phyloP scores from a whole-genome alignment of 1,140 invertebrate genomes.

The Aphis craccivora region DNA sequence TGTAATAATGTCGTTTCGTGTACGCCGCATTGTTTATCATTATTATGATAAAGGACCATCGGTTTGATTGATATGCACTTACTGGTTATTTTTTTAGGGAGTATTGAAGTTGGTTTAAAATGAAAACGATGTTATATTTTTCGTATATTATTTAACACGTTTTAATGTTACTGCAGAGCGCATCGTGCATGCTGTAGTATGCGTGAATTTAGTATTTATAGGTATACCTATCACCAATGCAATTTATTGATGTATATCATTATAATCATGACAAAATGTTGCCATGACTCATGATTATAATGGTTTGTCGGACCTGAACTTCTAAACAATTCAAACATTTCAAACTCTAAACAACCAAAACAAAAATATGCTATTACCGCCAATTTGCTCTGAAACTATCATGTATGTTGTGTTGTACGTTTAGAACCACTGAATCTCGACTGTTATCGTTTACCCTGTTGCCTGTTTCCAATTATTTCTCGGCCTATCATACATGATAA shows the following conservation, averaged over 20 bases:
- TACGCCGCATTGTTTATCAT: no score
- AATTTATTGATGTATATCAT: neutral
- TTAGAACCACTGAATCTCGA: neutral
- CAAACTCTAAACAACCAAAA: neutral
- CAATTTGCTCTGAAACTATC: neutral
- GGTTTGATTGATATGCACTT: no score
- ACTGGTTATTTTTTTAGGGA: no score
- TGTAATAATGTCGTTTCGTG: no score
- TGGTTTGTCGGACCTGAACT: no score
- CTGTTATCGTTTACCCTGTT: neutral
- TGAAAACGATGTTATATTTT: neutral
- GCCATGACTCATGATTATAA: no score
- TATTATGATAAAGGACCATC: no score
- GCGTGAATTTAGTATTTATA: no score
- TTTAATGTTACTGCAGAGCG: neutral
- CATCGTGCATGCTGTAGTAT: no score
- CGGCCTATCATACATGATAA: neutral
- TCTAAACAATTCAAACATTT: neutral
- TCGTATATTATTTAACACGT: neutral
- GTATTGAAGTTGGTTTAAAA: no score
- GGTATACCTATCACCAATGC: no score
- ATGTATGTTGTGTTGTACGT: neutral
- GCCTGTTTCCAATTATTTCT: neutral
- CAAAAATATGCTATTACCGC: neutral
- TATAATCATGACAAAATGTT: no score